A percentile compares a stretch with the other conserved stretches of the same genome.
Conservation (phyloP, 2,113 vertebrate species). For the Equus quagga region DNA sequence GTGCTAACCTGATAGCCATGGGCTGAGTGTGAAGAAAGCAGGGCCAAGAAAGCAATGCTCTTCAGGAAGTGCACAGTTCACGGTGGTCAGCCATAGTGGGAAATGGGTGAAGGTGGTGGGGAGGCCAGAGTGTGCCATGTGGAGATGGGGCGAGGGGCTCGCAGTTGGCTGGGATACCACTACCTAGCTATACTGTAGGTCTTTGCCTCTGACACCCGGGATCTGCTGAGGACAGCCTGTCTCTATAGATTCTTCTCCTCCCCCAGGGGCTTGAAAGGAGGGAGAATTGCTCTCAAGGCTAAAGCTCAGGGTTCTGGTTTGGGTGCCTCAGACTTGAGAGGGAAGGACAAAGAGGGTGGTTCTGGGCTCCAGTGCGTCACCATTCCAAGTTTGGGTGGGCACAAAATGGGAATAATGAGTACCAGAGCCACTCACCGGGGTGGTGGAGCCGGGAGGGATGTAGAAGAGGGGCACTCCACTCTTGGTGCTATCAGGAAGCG, state of each 20-base stretch:
- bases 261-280: neutral
- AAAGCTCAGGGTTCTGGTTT: neutral
- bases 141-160: neutral
- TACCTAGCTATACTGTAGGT: neutral
- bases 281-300: neutral
- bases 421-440: constrained; percentile 89
- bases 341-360: neutral
- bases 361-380: neutral
- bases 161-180: neutral
- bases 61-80: neutral
- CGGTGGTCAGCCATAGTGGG: neutral
- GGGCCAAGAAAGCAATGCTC: neutral
- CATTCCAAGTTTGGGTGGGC: neutral
- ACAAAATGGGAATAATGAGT: neutral
- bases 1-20: neutral
- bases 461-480: constrained; percentile 98
- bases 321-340: neutral
- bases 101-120: neutral
- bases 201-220: neutral
- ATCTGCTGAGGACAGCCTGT: neutral
- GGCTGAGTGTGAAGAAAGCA: neutral
- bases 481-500: constrained; percentile 98
- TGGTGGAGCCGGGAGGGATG: constrained; percentile 97
- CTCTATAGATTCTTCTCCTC: neutral
- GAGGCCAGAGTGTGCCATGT: neutral